A percentile compares a stretch with the other conserved stretches of the same genome.
Conservation (phyloP, 2,888 invertebrate genomes). For the Eupeodes latifasciatus region DNA sequence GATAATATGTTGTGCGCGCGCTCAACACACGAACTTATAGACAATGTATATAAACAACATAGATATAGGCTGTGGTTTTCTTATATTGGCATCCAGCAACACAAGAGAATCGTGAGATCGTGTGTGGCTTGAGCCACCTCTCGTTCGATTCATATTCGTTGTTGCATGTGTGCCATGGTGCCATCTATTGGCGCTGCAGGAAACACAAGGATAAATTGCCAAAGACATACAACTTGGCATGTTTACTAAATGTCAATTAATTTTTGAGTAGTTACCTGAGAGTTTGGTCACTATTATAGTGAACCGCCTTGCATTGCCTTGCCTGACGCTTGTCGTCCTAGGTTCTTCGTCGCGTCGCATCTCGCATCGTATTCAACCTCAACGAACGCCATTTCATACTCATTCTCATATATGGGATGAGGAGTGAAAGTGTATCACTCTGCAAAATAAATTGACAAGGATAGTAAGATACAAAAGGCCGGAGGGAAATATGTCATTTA, state of each 20-base stretch:
- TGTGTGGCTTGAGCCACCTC: constrained; percentile 66
- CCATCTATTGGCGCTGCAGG: constrained; percentile 67
- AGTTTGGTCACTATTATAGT: constrained; percentile 41
- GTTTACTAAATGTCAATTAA: constrained; percentile 77
- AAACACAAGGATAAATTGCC: constrained; percentile 74
- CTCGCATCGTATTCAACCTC: too few species aligned
- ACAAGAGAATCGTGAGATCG: constrained; percentile 72
- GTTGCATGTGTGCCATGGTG: constrained; percentile 63
- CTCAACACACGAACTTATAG: constrained; percentile 47
- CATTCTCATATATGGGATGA: constrained; percentile 16
- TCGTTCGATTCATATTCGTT: constrained; percentile 60
- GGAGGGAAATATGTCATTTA: constrained; percentile 19
- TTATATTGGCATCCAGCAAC: not conserved
- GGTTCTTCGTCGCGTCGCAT: not conserved
- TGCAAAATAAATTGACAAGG: constrained; percentile 65
- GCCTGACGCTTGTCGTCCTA: not conserved
- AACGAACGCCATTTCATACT: constrained; percentile 41
- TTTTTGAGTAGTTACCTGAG: constrained; percentile 74
- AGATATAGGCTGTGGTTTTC: not conserved
- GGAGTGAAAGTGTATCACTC: constrained; percentile 73
- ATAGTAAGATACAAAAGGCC: not conserved
- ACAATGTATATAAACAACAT: not conserved
- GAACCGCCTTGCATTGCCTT: not conserved
- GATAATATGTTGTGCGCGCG: constrained; percentile 56
- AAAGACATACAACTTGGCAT: constrained; percentile 76